Base-by-base conservation (phyloP, 2,797 vertebrate genomes). In the Cirrhinus mrigala region DNA sequence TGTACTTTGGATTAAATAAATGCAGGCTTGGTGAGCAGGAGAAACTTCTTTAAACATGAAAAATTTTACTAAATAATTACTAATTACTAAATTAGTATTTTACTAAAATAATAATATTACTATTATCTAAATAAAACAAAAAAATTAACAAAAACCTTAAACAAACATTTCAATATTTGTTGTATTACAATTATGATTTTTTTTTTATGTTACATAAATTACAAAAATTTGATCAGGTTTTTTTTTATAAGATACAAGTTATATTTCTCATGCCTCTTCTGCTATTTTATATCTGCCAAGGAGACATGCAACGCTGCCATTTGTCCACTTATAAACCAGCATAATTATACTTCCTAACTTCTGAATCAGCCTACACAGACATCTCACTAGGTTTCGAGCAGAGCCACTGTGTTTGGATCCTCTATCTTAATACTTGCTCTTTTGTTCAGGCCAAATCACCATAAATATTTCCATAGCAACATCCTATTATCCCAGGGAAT, bases 391-490 rank as follows among this genome's bases (percentile, higher is more conserved):
- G n/a, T 46, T 62, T 79, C 2, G 15, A 62, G 40, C 76, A 62
- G 15, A 79, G 10, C n/a, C 9, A 4, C 56, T 46, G 14, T 27
- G 29, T 75, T 74, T 75, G 27, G 73, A 48, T 22, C 27, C 18
- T 52, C 4, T 0, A 12, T 56, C 29, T 40, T 16, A 40, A 77
- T 4, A n/a, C 54, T 7, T 16, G 52, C 27, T 37, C 37, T n/a
- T n/a, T 6, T 11, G 11, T 56, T 37, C 20, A 76, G 22, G 37
- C 56, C 37, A 79, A 78, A 62, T 46, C n/a, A n/a, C n/a, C 15
- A 27, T 46, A 27, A 62, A 20, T 79, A 62, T 62, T 46, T 46
- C 76, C 76, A 79, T 27, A 20, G 76, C 37, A 62, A 62, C 56
- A 46, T 62, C 37, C 40, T n/a, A 79, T 27, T 46, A 62, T 62